A percentile compares a stretch with the other conserved stretches of the same genome.
phyloP scores from a whole-genome alignment of 2,888 invertebrate species.

The Marronus borbonicus region DNA sequence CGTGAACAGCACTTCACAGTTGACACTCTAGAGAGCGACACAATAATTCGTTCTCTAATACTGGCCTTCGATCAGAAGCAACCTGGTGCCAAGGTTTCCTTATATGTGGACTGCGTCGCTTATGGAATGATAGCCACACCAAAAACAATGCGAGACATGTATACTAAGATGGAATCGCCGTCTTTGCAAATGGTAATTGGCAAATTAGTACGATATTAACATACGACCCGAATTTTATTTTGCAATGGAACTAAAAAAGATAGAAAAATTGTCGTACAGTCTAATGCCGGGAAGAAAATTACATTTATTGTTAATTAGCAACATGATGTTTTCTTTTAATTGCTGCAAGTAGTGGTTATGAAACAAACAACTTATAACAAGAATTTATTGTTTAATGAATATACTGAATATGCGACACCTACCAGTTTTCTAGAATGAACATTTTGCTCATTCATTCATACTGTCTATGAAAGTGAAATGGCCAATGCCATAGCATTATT shows the following conservation, averaged over 20 bases:
- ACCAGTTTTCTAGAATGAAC: conserved; percentile 11
- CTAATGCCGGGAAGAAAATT: too few relatives aligned
- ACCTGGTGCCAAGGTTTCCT: conserved; percentile 75
- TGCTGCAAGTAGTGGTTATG: not conserved
- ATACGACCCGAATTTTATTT: too few relatives aligned
- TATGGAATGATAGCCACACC: conserved; percentile 78
- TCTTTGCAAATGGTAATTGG: conserved; percentile 74
- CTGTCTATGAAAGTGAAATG: conserved; percentile 18
- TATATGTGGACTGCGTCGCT: conserved; percentile 78
- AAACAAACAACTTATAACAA: not conserved
- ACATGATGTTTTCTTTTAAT: too few relatives aligned
- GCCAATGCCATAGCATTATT: conserved; percentile 9
- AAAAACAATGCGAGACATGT: conserved; percentile 74
- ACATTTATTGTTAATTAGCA: too few relatives aligned
- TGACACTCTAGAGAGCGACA: conserved; percentile 73
- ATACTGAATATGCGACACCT: conserved; percentile 12
- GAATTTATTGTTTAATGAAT: conserved; percentile 13
- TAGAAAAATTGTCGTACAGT: too few relatives aligned
- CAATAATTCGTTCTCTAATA: conserved; percentile 74
- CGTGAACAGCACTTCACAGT: conserved; percentile 77
- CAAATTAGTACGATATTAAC: too few relatives aligned
- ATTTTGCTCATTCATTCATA: conserved; percentile 10
- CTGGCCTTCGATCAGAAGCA: conserved; percentile 73
- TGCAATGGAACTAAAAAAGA: too few relatives aligned
- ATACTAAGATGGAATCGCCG: conserved; percentile 72